Evolutionary conservation across 2,888 invertebrate genomes (phyloP), one percentile per base, ranked within the genome.

Genomic region (Himalopsyche tibetana): DNA sequence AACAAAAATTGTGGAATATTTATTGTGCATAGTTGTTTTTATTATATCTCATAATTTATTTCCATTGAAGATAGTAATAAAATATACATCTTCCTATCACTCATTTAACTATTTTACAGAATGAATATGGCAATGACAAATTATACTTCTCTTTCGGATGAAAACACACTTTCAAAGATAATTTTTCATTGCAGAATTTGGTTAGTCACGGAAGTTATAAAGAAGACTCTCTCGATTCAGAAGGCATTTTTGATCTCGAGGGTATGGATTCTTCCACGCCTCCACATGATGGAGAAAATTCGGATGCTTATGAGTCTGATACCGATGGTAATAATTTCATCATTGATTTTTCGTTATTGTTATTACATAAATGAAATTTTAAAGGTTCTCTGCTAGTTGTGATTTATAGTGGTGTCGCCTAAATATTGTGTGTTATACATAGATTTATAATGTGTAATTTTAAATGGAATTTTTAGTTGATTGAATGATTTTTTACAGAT

Each of bases 171-270:
- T 4, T 36, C 38, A 74, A 74, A 74, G 3, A 11, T 19, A 51
- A n/a, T 51, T 74, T 63, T 84, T 19, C 38, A 56, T 82, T 88
- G 82, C 90, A 93, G 93, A 89, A 91, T 85, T 90, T 89, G 88
- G 91, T 90, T 89, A 91, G 90, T 40, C 56, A 86, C 89, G 89
- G 91, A 85, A 91, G 92, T 2, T 91, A 91, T 4, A 93, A 93
- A 89, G 93, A 93, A 85, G 93, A 93, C 89, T 93, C 92, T 0
- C 91, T 94, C 86, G 96, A 96, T 89, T 94, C 95, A 15, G 96
- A 96, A 91, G 95, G 95, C 86, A 92, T 97, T 88, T 97, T 97
- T 90, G 95, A 95, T 89, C 92, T 97, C 89, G 97, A 97, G 91
- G 97, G 95, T 83, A 94, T 94, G 91, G 95, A 96, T 89, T 93